Base-by-base conservation (phyloP, 2,113 vertebrate genomes). In the Chroicocephalus ridibundus region DNA sequence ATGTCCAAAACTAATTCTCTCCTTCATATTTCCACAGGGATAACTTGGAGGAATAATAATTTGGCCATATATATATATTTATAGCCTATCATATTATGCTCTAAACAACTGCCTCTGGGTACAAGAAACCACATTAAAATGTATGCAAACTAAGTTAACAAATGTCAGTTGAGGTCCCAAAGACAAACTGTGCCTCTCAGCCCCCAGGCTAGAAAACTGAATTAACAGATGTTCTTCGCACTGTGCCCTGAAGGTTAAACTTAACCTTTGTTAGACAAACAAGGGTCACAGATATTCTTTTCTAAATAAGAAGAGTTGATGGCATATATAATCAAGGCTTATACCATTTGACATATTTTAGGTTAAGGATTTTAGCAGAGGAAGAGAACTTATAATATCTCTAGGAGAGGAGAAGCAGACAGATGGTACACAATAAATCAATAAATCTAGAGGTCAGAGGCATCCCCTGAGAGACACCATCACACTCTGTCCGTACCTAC, bases 151-250 rank as follows among this genome's bases (percentile, higher is more conserved):
- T 26, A 80, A 83, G 51, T 91, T 91, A 94, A 54, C 47, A 82
- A 95, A 92, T 86, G 85, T 93, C 94, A 94, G 89, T 61, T 82
- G 84, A 88, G 47, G 86, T 92, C 86, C 55, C 76, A 81, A 74
- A 83, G 40, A 88, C 4, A 64, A 87, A 82, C 57, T 52, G 25
- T 51, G 68, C 47, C 85, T 66, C 81, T 94, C 55, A 74, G 58
- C 54, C 94, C 34, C 69, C 36, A 81, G 76, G 93, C 84, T 82
- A 86, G 40, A 84, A 93, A 61, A 52, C 54, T 74, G 76, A 94
- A 94, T 55, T 94, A 95, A 95, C 84, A 95, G 92, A 96, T 96
- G 72, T 88, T 91, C 78, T 91, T 94, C 93, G 88, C 75, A 38
- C 81, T 74, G 42, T 71, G 66, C 42, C 70, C 71, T 65, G 74